Evolutionary conservation across 2,797 vertebrate genomes (phyloP).

Genomic region (Apogon hyalosoma): DNA sequence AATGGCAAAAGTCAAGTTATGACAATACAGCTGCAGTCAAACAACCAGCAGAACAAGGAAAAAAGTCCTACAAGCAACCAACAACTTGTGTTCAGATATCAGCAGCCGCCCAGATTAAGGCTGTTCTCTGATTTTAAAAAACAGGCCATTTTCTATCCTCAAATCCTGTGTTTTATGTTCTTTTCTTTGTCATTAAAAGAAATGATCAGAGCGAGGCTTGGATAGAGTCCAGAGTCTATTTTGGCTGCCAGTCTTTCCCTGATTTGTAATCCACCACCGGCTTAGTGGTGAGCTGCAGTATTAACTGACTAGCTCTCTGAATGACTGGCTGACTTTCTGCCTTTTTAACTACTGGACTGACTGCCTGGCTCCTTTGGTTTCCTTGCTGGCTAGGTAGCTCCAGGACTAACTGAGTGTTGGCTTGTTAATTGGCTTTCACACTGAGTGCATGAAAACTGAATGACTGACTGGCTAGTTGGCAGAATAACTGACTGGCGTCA

Average conservation of each 20-base stretch:
- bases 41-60: constrained; percentile 21
- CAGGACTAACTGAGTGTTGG: not conserved
- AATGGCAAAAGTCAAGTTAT: constrained; percentile 63
- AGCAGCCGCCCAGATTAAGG: constrained; percentile 51
- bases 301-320: constrained; percentile 39
- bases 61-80: constrained; percentile 19
- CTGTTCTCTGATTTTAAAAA: constrained; percentile 52
- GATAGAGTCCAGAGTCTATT: constrained; percentile 56
- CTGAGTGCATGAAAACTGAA: not conserved
- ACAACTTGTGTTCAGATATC: constrained; percentile 37
- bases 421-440: constrained; percentile 11
- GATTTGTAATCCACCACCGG: constrained; percentile 68
- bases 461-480: constrained; percentile 12
- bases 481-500: not conserved
- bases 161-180: constrained; percentile 55
- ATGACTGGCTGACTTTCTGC: constrained; percentile 25
- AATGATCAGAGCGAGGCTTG: constrained; percentile 65
- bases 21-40: constrained; percentile 48
- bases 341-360: constrained; percentile 19
- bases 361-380: constrained; percentile 7
- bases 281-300: constrained; percentile 50
- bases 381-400: constrained; percentile 1
- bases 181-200: constrained; percentile 71
- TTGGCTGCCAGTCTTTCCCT: constrained; percentile 64
- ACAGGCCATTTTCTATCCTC: constrained; percentile 45